Percentiles rank a stretch among this genome's conserved stretches.
Conservation (phyloP, 2,113 vertebrate genomes). For the Brachyhypopomus occidentalis region DNA sequence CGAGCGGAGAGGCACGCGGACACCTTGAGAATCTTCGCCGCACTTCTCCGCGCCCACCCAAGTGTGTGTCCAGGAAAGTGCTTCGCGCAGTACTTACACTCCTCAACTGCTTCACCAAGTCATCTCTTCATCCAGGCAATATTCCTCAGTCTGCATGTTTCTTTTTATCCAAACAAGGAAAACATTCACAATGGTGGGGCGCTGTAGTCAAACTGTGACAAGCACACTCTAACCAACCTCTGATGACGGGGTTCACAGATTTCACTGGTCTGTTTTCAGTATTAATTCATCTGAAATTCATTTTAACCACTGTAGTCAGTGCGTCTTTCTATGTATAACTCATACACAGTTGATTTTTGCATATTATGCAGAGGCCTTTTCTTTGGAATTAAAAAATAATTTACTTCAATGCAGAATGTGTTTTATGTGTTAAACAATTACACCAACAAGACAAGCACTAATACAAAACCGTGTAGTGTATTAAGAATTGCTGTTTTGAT, state of each 20-base stretch:
- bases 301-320: not conserved
- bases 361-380: too few relatives aligned
- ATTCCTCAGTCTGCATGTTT: not conserved
- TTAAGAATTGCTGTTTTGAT: slow-evolving; percentile 4
- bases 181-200: not conserved
- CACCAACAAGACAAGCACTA: not conserved
- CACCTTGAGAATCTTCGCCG: too few relatives aligned
- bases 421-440: too few relatives aligned
- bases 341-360: not conserved
- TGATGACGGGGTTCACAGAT: too few relatives aligned
- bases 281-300: not conserved
- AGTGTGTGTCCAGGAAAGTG: not conserved
- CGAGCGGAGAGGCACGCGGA: too few relatives aligned
- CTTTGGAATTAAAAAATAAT: too few relatives aligned
- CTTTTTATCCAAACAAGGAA: not conserved
- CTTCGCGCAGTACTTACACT: not conserved
- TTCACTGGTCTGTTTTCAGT: too few relatives aligned
- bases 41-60: too few relatives aligned
- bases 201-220: not conserved
- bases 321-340: not conserved
- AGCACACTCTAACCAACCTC: not conserved
- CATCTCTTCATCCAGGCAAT: not conserved
- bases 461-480: not conserved
- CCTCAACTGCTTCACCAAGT: not conserved
- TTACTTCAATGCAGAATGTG: not conserved